Conservation (phyloP, 2,888 invertebrate species). For the Pogonocherus hispidulus region DNA sequence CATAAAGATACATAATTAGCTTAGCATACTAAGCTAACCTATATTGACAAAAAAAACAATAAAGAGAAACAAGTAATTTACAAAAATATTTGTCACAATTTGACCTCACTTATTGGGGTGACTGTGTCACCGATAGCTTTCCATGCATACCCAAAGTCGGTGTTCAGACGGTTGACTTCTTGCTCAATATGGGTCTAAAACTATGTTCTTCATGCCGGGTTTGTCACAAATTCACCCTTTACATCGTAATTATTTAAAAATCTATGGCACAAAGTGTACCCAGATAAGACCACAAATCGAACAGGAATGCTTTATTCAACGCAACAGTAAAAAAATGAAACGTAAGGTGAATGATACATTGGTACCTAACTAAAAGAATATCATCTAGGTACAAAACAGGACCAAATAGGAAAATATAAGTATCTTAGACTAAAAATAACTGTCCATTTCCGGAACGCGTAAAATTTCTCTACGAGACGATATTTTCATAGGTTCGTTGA, state of each 20-base stretch:
- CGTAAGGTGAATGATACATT: constrained; percentile 25
- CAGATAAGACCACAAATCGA: constrained; percentile 29
- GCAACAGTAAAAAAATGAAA: constrained; percentile 4
- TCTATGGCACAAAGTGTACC: constrained; percentile 32
- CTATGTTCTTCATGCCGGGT: constrained; percentile 16
- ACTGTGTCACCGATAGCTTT: constrained; percentile 10
- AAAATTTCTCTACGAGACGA: constrained; percentile 29
- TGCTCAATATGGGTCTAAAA: constrained; percentile 26
- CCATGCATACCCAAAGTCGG: constrained; percentile 6
- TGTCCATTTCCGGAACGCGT: background rate
- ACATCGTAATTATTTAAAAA: constrained; percentile 29
- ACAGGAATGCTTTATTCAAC: constrained; percentile 10
- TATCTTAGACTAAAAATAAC: too few species aligned
- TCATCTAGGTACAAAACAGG: constrained; percentile 12
- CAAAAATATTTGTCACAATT: constrained; percentile 27
- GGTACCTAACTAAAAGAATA: background rate
- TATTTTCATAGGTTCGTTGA: constrained; percentile 23
- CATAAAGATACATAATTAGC: background rate
- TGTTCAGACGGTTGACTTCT: constrained; percentile 9
- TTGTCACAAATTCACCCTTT: constrained; percentile 24
- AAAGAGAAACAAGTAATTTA: constrained; percentile 14
- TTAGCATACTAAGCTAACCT: constrained; percentile 3
- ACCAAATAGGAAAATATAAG: constrained; percentile 12
- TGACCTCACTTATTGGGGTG: constrained; percentile 14
- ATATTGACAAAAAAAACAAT: constrained; percentile 14